Base-by-base conservation (phyloP, 1,140 invertebrate species). In the Brachystomella parvula region DNA sequence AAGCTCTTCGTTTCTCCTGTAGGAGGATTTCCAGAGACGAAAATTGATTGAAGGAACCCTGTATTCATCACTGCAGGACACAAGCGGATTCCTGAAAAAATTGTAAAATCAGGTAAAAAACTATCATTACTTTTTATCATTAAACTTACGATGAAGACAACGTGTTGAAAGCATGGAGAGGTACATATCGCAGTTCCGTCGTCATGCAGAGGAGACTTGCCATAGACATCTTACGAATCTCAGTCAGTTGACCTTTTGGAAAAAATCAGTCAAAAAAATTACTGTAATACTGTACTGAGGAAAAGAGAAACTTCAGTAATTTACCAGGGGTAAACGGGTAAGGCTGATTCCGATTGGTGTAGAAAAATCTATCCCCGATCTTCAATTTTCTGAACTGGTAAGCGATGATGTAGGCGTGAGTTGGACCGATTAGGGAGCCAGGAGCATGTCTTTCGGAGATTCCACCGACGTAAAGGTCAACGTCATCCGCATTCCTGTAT, bases 41-140 rank as follows among this genome's bases (percentile, higher is more conserved):
- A 69, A 70, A 21, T 68, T 56, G 21, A 73, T 26, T 39, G 68
- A 29, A 6, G 87, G 86, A 66, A 89, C 78, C 29, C 68, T 49
- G 12, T 74, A 65, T 33, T 70, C 66, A 30, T 82, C 75, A 12
- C 82, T 76, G 71, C 88, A 90, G 31, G 80, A 81, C 30, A 83
- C 76, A 31, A 89, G 74, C 31, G 82, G 82, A 76, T 89, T 90
- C 28, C 87, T 89, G 77, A 32, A 81, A 82, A 60, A 72, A 49
- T 49, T 12, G n/a, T 2, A 30, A 33, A 19, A 67, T 59, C 30
- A 74, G 15, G 39, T n/a, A 61, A 0, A 49, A 60, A 28, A 32
- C 21, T 15, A 31, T 65, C 39, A 61, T 30, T 53, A 47, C 49
- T 15, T 12, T 61, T 66, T 39, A 39, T 3, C 33, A 29, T 19